Base-by-base conservation (phyloP, 1,140 invertebrate species). In the Ditylenchus dipsaci region DNA sequence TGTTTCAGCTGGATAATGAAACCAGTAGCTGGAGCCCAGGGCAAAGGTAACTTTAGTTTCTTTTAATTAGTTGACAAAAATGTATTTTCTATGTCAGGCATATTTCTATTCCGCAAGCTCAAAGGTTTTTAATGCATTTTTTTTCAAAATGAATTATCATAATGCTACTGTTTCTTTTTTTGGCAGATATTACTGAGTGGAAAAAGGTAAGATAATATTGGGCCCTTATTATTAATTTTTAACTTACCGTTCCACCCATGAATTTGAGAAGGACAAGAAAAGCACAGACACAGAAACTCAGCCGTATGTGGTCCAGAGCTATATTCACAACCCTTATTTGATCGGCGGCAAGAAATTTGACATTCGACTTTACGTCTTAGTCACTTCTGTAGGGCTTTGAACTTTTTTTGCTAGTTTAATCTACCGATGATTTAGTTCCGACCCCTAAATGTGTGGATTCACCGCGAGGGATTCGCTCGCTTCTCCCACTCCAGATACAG, bases 1-100 rank as follows among this genome's bases (percentile, higher is more conserved):
- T n/a, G n/a, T n/a, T n/a, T n/a, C n/a, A n/a, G n/a, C n/a, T 86
- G 85, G 85, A 86, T 86, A 49, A 86, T 86, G 85, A 86, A 86
- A 67, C 86, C 86, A 17, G 85, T 84, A 1, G 84, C 84, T 15
- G 85, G 84, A 30, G 84, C 86, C 23, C 86, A 86, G 73, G 86
- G 86, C 21, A 81, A 82, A 62, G 86, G n/a, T n/a, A n/a, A n/a
- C n/a, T n/a, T n/a, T n/a, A n/a, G n/a, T n/a, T n/a, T n/a, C n/a
- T n/a, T n/a, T n/a, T n/a, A n/a, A n/a, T n/a, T n/a, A n/a, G n/a
- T n/a, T n/a, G n/a, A n/a, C n/a, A n/a, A n/a, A n/a, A n/a, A n/a
- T n/a, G n/a, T n/a, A n/a, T n/a, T n/a, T n/a, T n/a, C n/a, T n/a
- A n/a, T n/a, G n/a, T n/a, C n/a, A n/a, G n/a, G 86, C 17, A 86